Conservation (phyloP, 2,797 vertebrate species). For the Girardinus metallicus region DNA sequence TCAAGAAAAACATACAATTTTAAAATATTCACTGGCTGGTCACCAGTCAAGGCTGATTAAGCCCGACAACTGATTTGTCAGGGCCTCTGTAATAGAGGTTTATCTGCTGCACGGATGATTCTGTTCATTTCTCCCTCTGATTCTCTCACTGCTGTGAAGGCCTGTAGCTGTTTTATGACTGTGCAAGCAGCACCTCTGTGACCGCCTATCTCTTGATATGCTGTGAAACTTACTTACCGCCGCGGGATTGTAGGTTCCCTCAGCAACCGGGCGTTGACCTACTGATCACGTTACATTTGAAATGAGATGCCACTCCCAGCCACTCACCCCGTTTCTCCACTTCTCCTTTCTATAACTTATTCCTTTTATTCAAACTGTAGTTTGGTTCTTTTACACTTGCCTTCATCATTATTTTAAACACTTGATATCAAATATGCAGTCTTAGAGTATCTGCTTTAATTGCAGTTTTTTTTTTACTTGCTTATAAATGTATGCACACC, state of each 20-base stretch:
- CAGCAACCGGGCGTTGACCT: conserved; percentile 56
- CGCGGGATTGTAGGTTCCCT: conserved; percentile 57
- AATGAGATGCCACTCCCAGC: conserved; percentile 38
- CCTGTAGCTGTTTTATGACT: conserved; percentile 27
- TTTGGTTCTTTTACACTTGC: conserved; percentile 35
- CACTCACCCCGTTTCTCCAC: background rate
- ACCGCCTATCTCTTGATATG: conserved; percentile 28
- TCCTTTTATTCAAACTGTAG: conserved; percentile 15
- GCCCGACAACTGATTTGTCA: background rate
- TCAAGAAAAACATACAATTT: background rate
- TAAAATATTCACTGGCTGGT: background rate
- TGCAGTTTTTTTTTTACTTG: background rate
- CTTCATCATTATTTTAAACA: conserved; percentile 18
- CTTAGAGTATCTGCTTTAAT: conserved; percentile 6
- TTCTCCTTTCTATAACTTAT: conserved; percentile 19
- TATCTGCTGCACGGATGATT: conserved; percentile 14
- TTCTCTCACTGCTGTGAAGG: conserved; percentile 9
- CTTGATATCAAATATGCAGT: conserved; percentile 34
- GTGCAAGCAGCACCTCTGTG: conserved; percentile 13
- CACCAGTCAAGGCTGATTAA: background rate
- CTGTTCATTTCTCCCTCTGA: background rate
- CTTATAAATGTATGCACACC: background rate
- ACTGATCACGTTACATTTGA: conserved; percentile 51
- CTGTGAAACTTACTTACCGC: conserved; percentile 50
- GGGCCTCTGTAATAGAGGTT: background rate